Evolutionary conservation across 1,140 invertebrate species (phyloP).

Genomic region (Luehdorfia chinensis): DNA sequence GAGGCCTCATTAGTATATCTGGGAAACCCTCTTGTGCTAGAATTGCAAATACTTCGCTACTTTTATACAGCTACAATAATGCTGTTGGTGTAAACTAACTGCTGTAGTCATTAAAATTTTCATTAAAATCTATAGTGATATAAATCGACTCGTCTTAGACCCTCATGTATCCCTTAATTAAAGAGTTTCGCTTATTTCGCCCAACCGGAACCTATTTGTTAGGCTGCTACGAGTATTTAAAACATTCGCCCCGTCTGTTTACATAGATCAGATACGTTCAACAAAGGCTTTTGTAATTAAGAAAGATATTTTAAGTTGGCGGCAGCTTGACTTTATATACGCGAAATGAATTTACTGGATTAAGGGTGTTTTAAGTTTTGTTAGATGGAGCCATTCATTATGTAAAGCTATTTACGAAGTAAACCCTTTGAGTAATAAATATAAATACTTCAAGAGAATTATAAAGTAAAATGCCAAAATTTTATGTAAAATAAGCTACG

Average conservation of each 20-base stretch:
- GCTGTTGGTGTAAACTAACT: neutral
- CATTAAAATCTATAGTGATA: conserved; percentile 15
- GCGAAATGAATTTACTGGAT: conserved; percentile 72
- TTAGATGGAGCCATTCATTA: conserved; percentile 49
- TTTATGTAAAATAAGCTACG: neutral
- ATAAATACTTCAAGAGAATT: neutral
- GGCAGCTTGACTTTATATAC: conserved; percentile 72
- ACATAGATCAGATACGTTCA: conserved; percentile 77
- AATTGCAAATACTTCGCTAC: neutral
- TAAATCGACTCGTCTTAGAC: conserved; percentile 33
- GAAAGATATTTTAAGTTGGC: conserved; percentile 75
- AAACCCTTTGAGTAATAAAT: conserved; percentile 1
- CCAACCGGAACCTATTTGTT: conserved; percentile 72
- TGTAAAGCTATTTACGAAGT: conserved; percentile 32
- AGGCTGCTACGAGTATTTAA: conserved; percentile 74
- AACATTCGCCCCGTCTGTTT: conserved; percentile 73
- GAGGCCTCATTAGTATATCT: conserved; percentile 16
- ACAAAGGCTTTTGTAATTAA: conserved; percentile 77
- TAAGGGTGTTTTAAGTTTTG: conserved; percentile 67
- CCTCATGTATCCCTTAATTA: conserved; percentile 67
- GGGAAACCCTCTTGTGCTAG: conserved; percentile 4
- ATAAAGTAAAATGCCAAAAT: neutral
- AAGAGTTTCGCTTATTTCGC: conserved; percentile 70
- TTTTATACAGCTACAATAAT: neutral
- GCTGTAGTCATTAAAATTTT: conserved; percentile 14